These are phyloP conservation scores for Porites lutea DNA, from an alignment of 64 coral and sea anemone genomes.

Conservation along the genomic window DNA sequence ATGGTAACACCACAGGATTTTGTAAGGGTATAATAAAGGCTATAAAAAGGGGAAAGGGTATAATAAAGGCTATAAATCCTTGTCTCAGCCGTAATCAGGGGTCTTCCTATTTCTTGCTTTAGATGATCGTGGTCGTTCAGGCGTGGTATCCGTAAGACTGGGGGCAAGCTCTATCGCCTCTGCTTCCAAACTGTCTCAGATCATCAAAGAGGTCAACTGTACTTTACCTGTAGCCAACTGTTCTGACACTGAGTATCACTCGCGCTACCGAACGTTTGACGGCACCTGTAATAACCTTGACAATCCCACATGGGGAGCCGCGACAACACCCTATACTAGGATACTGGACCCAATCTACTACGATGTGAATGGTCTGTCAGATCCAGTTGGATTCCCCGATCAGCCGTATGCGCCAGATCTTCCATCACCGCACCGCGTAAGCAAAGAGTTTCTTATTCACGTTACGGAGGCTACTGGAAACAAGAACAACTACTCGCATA, in stretches of 20 bases:
- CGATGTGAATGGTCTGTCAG: slow-evolving; percentile 76
- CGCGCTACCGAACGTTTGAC: slow-evolving; percentile 85
- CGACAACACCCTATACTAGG: slow-evolving; percentile 73
- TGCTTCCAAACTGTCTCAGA: slow-evolving; percentile 51
- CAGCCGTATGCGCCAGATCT: slow-evolving; percentile 74
- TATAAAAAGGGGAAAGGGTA: no score
- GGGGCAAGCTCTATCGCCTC: slow-evolving; percentile 64
- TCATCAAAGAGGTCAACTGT: slow-evolving; percentile 62
- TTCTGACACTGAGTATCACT: slow-evolving; percentile 59
- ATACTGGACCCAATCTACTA: slow-evolving; percentile 85
- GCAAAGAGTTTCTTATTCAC: slow-evolving; percentile 85
- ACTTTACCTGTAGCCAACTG: slow-evolving; percentile 41
- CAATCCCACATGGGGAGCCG: slow-evolving; percentile 86
- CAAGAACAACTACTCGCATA: slow-evolving; percentile 72
- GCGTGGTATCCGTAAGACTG: slow-evolving; percentile 50
- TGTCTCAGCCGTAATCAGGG: no score
- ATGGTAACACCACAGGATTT: no score
- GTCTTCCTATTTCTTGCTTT: neutral
- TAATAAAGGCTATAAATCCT: no score
- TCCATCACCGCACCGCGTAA: slow-evolving; percentile 85
- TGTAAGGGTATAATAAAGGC: no score
- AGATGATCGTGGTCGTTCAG: slow-evolving; percentile 44
- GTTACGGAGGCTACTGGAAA: slow-evolving; percentile 32
- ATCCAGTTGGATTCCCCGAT: slow-evolving; percentile 92
- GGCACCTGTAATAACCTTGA: slow-evolving; percentile 95